A percentile compares a stretch with the other conserved stretches of the same genome.
These are phyloP conservation scores for Cyanoliseus patagonus DNA, from an alignment of 2,113 vertebrate species.

Conservation along the genomic window DNA sequence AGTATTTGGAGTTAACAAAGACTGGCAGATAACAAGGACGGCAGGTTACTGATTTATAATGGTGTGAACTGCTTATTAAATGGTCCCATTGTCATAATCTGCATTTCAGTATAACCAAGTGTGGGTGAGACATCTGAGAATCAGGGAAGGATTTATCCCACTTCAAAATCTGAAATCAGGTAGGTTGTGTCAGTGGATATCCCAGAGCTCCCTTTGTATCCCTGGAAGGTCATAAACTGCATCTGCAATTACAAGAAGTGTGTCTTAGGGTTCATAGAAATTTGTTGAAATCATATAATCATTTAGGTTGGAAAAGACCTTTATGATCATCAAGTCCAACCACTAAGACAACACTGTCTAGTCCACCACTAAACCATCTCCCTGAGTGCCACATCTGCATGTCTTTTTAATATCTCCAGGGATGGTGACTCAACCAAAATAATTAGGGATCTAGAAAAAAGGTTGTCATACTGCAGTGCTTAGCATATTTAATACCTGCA, in stretches of 20 bases:
- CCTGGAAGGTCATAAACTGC: neutral
- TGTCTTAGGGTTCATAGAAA: neutral
- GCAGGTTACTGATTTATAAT: neutral
- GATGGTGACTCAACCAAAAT: neutral
- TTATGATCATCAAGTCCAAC: neutral
- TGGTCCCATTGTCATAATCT: neutral
- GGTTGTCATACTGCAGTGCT: neutral
- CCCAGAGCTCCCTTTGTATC: neutral
- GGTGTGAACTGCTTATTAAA: neutral
- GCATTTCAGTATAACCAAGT: neutral
- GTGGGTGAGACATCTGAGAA: neutral
- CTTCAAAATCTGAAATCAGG: neutral
- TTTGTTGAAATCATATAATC: neutral
- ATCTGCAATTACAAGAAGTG: neutral
- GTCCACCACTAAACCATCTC: accelerated
- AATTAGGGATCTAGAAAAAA: neutral
- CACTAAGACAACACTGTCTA: neutral
- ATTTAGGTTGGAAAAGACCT: neutral
- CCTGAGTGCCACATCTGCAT: neutral
- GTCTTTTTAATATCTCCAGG: neutral
- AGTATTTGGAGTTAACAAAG: neutral
- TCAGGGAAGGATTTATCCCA: neutral
- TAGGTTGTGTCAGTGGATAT: neutral
- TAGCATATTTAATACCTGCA: neutral
- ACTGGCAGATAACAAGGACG: neutral